Conservation (phyloP, 2,888 invertebrate species). For the Thumatha senex region DNA sequence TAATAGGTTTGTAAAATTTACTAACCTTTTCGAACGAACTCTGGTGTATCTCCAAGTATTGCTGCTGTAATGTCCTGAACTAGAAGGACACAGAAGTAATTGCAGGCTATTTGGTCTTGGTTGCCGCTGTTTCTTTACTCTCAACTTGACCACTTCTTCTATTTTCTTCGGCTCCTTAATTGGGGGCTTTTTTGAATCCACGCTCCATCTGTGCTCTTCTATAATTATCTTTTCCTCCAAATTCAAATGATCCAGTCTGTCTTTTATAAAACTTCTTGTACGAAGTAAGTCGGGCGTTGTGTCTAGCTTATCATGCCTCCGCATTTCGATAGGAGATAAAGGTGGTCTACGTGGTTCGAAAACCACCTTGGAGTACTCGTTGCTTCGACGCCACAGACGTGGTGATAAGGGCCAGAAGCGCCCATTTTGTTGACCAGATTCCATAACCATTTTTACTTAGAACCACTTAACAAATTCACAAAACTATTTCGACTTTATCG, state of each 20-base stretch:
- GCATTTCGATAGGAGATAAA: constrained; percentile 63
- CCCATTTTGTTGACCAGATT: constrained; percentile 67
- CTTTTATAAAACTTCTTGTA: constrained; percentile 62
- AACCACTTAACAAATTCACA: constrained; percentile 40
- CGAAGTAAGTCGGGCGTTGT: constrained; percentile 66
- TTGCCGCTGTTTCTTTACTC: constrained; percentile 70
- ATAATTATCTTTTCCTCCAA: constrained; percentile 51
- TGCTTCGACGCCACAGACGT: constrained; percentile 74
- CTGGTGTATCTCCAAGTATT: constrained; percentile 77
- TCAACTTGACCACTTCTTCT: constrained; percentile 67
- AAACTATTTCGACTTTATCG: constrained; percentile 56
- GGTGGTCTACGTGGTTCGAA: constrained; percentile 74
- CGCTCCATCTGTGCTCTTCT: constrained; percentile 62
- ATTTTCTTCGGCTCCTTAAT: constrained; percentile 59
- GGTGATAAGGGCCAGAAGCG: constrained; percentile 78
- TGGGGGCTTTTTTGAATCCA: constrained; percentile 68
- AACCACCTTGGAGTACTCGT: constrained; percentile 76
- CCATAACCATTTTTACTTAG: constrained; percentile 74
- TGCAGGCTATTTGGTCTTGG: constrained; percentile 76
- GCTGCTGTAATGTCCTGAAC: constrained; percentile 76
- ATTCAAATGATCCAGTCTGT: constrained; percentile 63
- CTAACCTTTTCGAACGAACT: constrained; percentile 74
- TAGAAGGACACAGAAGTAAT: constrained; percentile 71
- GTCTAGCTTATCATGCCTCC: constrained; percentile 47
- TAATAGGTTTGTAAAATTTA: constrained; percentile 3